Conservation (phyloP, 2,797 vertebrate genomes). For the Antrozous pallidus region DNA sequence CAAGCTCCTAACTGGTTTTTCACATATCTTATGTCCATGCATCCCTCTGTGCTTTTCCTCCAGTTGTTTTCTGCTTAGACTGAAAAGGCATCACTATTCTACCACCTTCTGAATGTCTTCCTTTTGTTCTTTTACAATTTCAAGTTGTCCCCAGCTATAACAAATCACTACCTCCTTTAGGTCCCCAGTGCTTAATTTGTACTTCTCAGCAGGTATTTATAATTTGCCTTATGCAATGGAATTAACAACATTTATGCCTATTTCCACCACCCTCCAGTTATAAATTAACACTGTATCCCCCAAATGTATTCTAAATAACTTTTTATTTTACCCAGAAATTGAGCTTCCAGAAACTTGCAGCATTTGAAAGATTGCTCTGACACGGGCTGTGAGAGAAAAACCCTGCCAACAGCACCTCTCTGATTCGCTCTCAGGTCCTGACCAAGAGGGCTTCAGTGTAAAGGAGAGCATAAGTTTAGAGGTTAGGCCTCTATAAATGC, state of each 20-base stretch:
- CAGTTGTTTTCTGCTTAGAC: background rate
- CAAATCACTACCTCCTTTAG: background rate
- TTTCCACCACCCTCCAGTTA: background rate
- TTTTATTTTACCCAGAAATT: background rate
- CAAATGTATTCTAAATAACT: background rate
- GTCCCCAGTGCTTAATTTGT: background rate
- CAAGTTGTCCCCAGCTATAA: background rate
- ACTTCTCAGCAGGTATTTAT: background rate
- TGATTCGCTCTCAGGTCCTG: background rate
- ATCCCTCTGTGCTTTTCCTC: background rate
- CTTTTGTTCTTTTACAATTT: background rate
- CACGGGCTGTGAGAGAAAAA: background rate
- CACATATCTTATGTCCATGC: background rate
- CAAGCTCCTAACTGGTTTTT: background rate
- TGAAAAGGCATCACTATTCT: background rate
- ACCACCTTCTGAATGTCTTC: background rate
- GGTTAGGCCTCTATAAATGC: background rate
- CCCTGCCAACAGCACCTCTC: background rate
- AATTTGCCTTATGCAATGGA: background rate
- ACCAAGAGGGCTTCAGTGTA: background rate
- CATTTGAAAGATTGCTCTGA: constrained; percentile 13
- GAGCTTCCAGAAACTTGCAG: background rate
- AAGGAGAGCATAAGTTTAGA: constrained; percentile 20
- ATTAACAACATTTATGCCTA: background rate
- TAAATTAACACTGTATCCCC: background rate